Percentiles rank a stretch among this genome's conserved stretches.
phyloP scores from a whole-genome alignment of 2,113 vertebrate genomes.

The Alexandromys fortis region DNA sequence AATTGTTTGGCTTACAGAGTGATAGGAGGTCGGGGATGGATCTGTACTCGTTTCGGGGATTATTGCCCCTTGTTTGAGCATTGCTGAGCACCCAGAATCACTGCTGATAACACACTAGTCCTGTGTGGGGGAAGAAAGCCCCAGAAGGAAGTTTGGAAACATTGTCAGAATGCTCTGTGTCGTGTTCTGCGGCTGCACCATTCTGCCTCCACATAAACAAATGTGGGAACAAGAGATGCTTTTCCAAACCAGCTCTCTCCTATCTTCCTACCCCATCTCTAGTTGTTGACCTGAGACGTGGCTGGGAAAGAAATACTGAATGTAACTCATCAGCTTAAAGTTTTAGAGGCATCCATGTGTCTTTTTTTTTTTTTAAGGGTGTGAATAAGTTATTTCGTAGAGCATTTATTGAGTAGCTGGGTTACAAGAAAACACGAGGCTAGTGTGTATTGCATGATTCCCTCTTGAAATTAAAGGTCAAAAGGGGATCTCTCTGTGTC shows the following conservation, averaged over 20 bases:
- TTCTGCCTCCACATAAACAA: background rate
- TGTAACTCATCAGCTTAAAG: background rate
- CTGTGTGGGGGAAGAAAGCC: background rate
- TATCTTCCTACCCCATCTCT: background rate
- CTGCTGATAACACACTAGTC: background rate
- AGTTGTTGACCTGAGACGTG: background rate
- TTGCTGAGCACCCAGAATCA: accelerated
- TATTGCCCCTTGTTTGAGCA: background rate
- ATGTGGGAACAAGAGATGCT: background rate
- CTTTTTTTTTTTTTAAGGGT: background rate
- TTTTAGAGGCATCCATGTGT: background rate
- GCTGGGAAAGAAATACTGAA: background rate
- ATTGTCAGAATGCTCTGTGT: background rate
- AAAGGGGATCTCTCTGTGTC: background rate
- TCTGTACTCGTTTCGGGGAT: background rate
- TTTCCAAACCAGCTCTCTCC: background rate
- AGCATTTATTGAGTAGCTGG: background rate
- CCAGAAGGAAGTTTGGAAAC: background rate
- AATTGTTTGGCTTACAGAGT: background rate
- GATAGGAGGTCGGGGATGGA: background rate
- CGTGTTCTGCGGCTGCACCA: background rate
- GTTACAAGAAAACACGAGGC: background rate
- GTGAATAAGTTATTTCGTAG: background rate
- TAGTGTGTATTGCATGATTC: background rate
- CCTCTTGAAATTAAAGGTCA: background rate